A percentile compares a stretch with the other conserved stretches of the same genome.
These are phyloP conservation scores for Acanthurus tractus DNA, from an alignment of 2,797 vertebrate species.

Conservation along the genomic window DNA sequence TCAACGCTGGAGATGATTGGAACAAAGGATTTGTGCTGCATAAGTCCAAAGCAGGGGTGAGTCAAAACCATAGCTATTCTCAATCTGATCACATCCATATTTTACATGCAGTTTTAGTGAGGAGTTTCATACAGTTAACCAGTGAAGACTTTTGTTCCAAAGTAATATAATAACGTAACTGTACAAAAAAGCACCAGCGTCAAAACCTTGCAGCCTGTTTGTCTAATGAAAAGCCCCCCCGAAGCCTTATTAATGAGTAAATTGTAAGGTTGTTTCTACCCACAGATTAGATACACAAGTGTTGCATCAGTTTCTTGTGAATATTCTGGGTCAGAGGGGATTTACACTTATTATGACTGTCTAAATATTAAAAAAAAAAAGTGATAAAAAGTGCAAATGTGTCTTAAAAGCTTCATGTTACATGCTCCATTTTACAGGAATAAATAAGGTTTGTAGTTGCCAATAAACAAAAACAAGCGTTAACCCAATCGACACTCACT, in stretches of 20 bases:
- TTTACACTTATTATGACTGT: too few relatives aligned
- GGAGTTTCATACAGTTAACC: too few relatives aligned
- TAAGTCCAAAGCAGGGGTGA: constrained; percentile 97
- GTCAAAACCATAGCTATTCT: constrained; percentile 23
- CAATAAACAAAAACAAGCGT: too few relatives aligned
- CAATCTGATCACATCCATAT: not conserved
- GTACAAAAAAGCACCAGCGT: too few relatives aligned
- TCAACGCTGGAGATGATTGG: constrained; percentile 97
- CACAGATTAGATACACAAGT: not conserved
- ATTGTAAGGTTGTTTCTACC: not conserved
- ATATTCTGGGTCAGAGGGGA: too few relatives aligned
- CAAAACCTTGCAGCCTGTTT: not conserved
- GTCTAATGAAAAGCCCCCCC: not conserved
- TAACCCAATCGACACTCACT: too few relatives aligned
- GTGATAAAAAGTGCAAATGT: too few relatives aligned
- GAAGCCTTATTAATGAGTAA: not conserved
- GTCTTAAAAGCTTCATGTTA: too few relatives aligned
- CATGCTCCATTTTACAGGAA: too few relatives aligned
- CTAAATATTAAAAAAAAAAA: too few relatives aligned
- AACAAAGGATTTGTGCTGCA: constrained; percentile 98
- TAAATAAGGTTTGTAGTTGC: too few relatives aligned
- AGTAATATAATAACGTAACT: not conserved
- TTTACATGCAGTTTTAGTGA: not conserved
- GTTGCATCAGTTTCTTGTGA: constrained; percentile 2
- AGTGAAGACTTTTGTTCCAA: not conserved